A percentile compares a stretch with the other conserved stretches of the same genome.
Evolutionary conservation across 1,140 invertebrate genomes (phyloP).

Genomic region (Nylanderia fulva): DNA sequence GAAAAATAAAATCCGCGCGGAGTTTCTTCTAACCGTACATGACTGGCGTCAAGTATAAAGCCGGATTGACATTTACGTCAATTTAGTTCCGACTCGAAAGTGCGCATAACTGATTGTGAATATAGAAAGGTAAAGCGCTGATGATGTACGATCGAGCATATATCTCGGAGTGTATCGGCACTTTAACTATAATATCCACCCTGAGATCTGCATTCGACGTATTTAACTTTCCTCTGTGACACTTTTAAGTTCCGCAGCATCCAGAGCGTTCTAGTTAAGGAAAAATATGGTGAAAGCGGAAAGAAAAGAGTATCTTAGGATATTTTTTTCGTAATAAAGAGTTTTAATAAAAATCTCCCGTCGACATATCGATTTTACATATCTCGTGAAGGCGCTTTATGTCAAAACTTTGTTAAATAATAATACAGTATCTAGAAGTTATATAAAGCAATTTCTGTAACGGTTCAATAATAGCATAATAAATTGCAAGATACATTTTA

Average conservation of each 20-base stretch:
- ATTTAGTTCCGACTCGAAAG: constrained; percentile 55
- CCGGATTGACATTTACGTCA: constrained; percentile 61
- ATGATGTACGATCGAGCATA: constrained; percentile 23
- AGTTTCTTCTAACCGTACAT: constrained; percentile 50
- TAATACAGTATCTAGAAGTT: no score
- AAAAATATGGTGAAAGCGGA: no score
- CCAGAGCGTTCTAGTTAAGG: not conserved
- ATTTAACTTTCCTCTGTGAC: not conserved
- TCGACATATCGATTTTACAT: no score
- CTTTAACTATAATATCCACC: not conserved
- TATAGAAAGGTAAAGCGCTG: constrained; percentile 20
- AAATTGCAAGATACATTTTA: no score
- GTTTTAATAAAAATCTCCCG: no score
- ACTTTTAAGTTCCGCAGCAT: no score
- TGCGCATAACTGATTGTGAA: constrained; percentile 37
- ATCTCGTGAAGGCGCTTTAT: no score
- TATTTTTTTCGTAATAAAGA: no score
- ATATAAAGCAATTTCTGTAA: no score
- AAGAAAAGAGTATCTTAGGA: no score
- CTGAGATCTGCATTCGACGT: not conserved
- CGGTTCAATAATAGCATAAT: no score
- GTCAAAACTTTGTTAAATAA: no score
- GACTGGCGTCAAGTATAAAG: constrained; percentile 30
- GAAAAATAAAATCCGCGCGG: constrained; percentile 69
- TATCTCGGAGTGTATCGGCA: not conserved